Conservation (phyloP, 2,113 vertebrate species). For the Emydura subglobosa region DNA sequence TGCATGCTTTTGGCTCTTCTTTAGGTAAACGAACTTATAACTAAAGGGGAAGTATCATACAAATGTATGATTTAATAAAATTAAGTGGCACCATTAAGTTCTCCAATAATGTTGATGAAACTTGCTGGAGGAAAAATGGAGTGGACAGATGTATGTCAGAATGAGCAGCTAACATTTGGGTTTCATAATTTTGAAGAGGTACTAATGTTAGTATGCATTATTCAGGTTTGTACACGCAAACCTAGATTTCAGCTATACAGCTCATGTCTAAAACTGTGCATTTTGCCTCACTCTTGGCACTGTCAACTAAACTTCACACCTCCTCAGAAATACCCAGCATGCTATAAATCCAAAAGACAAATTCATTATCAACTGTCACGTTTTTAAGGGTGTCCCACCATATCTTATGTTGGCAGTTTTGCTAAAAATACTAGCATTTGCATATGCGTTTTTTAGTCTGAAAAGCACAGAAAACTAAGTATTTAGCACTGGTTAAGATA, state of each 20-base stretch:
- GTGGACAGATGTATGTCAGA: not conserved
- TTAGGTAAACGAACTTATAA: not conserved
- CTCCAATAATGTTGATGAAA: not conserved
- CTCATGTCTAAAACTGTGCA: fast-evolving
- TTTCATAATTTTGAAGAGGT: not conserved
- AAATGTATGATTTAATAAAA: not conserved
- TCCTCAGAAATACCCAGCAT: not conserved
- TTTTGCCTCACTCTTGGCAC: not conserved
- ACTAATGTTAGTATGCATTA: not conserved
- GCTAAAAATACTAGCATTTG: not conserved
- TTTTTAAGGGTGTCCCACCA: not conserved
- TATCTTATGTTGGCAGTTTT: not conserved
- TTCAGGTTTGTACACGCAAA: not conserved
- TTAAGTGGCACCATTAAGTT: not conserved
- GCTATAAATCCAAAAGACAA: not conserved
- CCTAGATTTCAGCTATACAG: not conserved
- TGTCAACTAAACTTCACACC: not conserved
- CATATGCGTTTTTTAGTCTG: not conserved
- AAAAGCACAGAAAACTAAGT: not conserved
- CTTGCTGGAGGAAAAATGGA: not conserved
- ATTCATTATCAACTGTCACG: not conserved
- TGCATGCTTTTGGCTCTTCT: not conserved
- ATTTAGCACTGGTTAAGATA: not conserved
- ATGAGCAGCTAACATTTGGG: not conserved
- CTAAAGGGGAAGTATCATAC: not conserved